Evolutionary conservation across 2,888 invertebrate species (phyloP).

Genomic region (Brassicogethes aeneus): DNA sequence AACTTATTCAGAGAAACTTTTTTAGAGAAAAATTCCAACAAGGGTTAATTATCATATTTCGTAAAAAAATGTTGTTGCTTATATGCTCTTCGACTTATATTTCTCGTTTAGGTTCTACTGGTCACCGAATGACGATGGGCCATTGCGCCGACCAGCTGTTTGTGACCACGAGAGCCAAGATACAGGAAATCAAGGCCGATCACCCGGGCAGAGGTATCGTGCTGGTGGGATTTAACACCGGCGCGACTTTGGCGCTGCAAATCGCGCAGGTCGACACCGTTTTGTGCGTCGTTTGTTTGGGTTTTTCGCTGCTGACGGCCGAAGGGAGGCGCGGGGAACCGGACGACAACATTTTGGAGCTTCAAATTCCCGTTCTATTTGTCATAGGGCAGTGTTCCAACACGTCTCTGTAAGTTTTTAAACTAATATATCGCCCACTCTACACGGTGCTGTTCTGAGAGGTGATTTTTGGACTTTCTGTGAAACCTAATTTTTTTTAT

Average conservation of each 20-base stretch:
- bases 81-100: too few relatives aligned
- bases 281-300: slow-evolving; percentile 65
- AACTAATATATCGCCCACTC: too few relatives aligned
- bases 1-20: too few relatives aligned
- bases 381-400: slow-evolving; percentile 68
- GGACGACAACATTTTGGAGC: slow-evolving; percentile 65
- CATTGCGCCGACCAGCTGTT: slow-evolving; percentile 55
- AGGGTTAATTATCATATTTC: too few relatives aligned
- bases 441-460: too few relatives aligned
- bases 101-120: slow-evolving; percentile 20
- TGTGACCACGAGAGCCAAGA: slow-evolving; percentile 57
- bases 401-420: slow-evolving; percentile 46
- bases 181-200: slow-evolving; percentile 59
- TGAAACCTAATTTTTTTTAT: too few relatives aligned
- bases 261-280: slow-evolving; percentile 63
- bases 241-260: slow-evolving; percentile 67
- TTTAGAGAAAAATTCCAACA: too few relatives aligned
- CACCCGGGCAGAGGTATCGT: slow-evolving; percentile 62
- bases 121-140: slow-evolving; percentile 42
- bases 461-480: too few relatives aligned
- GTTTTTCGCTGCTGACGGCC: slow-evolving; percentile 66
- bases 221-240: slow-evolving; percentile 68
- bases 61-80: too few relatives aligned
- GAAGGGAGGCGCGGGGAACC: slow-evolving; percentile 64
- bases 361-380: slow-evolving; percentile 67